These are phyloP conservation scores for Lacerta bilineata DNA, from an alignment of 2,797 vertebrate species.

Conservation along the genomic window DNA sequence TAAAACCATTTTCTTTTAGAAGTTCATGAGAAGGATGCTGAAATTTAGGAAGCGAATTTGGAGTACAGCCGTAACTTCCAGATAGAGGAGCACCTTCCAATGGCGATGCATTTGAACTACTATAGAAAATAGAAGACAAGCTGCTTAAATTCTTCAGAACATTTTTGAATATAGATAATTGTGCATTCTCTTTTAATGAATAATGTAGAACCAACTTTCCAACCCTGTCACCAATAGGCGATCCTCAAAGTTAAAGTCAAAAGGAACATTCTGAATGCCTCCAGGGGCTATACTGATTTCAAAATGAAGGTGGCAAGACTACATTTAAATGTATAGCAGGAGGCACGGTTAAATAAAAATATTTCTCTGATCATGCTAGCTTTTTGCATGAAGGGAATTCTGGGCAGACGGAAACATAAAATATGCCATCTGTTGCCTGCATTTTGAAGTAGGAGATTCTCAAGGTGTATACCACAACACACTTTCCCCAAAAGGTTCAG, in stretches of 20 bases:
- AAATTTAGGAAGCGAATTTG: conserved; percentile 92
- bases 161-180: not conserved
- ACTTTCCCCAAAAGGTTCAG: not conserved
- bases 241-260: not conserved
- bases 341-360: not conserved
- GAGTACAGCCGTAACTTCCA: conserved; percentile 86
- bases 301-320: not conserved
- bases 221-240: not conserved
- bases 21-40: conserved; percentile 95
- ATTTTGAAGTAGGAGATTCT: not conserved
- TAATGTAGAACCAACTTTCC: not conserved
- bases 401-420: not conserved
- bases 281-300: not conserved
- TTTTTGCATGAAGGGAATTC: not conserved
- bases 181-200: not conserved
- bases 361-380: not conserved
- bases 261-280: not conserved
- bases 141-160: not conserved
- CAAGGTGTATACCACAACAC: not conserved
- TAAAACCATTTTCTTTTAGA: conserved; percentile 94
- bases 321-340: not conserved
- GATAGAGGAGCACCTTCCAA: conserved; percentile 85
- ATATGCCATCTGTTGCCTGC: not conserved
- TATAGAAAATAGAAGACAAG: conserved; percentile 64
- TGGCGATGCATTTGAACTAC: conserved; percentile 90